These are phyloP conservation scores for Marisa cornuarietis DNA, from an alignment of 1,140 invertebrate genomes.

Conservation along the genomic window DNA sequence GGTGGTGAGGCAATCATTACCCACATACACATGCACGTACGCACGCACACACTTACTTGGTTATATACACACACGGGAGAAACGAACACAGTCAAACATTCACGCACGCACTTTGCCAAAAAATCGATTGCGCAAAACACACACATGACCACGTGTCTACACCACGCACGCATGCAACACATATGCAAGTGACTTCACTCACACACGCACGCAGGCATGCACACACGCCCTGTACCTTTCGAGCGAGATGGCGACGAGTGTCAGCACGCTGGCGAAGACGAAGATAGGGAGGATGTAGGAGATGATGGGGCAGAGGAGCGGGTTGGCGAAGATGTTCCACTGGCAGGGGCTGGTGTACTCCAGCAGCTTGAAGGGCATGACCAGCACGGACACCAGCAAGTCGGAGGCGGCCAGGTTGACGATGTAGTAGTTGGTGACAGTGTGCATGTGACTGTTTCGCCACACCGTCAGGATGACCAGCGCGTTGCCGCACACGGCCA, in stretches of 20 bases:
- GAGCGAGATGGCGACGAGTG: slow-evolving; percentile 68
- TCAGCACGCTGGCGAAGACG: slow-evolving; percentile 66
- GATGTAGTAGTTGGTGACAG: slow-evolving; percentile 70
- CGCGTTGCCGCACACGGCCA: slow-evolving; percentile 62
- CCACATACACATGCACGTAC: too few species aligned
- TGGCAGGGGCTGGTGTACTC: slow-evolving; percentile 66
- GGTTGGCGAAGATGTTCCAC: slow-evolving; percentile 62
- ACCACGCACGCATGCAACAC: background rate
- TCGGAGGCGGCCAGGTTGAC: slow-evolving; percentile 68
- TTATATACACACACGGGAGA: too few species aligned
- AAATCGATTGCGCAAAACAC: background rate
- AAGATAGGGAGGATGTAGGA: slow-evolving; percentile 66
- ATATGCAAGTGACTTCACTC: background rate
- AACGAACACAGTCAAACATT: too few species aligned
- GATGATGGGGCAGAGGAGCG: slow-evolving; percentile 64
- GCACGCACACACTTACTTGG: too few species aligned
- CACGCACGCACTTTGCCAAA: too few species aligned
- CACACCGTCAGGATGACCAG: slow-evolving; percentile 60
- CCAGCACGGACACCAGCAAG: slow-evolving; percentile 67
- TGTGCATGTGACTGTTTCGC: slow-evolving; percentile 68
- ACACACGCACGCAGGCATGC: slow-evolving; percentile 1
- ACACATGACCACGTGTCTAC: background rate
- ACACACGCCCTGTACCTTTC: slow-evolving; percentile 65
- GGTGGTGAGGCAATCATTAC: too few species aligned
- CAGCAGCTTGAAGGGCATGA: slow-evolving; percentile 68